Percentiles rank a stretch among this genome's conserved stretches.
Evolutionary conservation across 2,113 vertebrate genomes (phyloP).

Genomic region (Entomyzon cyanotis): DNA sequence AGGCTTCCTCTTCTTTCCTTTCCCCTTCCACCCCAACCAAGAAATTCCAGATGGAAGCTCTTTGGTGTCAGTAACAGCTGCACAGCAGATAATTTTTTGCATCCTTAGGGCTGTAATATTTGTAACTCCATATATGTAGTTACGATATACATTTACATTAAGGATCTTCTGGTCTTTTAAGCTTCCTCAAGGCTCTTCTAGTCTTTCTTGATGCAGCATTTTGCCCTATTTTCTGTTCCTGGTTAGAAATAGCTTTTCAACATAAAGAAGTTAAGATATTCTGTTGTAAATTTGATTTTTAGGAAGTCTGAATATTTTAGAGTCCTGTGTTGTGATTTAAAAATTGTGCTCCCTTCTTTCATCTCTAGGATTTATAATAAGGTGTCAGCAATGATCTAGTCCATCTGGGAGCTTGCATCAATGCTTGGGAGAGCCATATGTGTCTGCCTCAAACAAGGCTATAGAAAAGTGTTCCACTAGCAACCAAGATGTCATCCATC

Average conservation of each 20-base stretch:
- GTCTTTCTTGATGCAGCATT: background rate
- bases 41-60: constrained; percentile 34
- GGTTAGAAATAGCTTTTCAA: constrained; percentile 7
- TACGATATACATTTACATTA: background rate
- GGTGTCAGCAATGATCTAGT: constrained; percentile 66
- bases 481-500: constrained; percentile 70
- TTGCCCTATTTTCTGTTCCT: background rate
- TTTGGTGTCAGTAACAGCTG: constrained; percentile 51
- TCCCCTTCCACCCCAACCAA: background rate
- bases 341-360: constrained; percentile 66
- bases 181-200: background rate
- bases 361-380: constrained; percentile 64
- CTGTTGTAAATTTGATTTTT: constrained; percentile 34
- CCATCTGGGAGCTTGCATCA: constrained; percentile 70
- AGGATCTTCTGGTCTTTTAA: background rate
- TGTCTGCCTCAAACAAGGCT: constrained; percentile 68
- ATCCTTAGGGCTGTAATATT: background rate
- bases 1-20: constrained; percentile 28
- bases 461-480: constrained; percentile 66
- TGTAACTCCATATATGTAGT: background rate
- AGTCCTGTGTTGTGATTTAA: constrained; percentile 48
- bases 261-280: background rate
- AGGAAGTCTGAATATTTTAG: constrained; percentile 48
- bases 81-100: constrained; percentile 21
- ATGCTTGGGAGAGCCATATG: constrained; percentile 67